These are phyloP conservation scores for Acanthaster planci DNA, from an alignment of 35 echinoderm and acorn worm species.

Conservation along the genomic window DNA sequence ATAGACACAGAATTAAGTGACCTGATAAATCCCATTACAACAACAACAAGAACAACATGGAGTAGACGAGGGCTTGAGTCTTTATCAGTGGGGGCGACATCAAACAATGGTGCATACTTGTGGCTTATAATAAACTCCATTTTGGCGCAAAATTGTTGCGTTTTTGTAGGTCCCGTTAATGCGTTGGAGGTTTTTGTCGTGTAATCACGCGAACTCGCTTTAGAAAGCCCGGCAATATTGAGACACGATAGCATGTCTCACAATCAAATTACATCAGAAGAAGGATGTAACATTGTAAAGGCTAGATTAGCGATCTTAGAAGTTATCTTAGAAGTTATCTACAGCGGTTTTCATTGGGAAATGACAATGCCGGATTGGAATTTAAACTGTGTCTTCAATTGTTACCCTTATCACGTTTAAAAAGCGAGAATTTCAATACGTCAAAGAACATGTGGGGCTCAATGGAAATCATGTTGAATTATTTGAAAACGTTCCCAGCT, in stretches of 20 bases:
- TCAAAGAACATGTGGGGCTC: not conserved
- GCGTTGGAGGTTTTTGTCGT: constrained; percentile 7
- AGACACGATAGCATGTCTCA: not conserved
- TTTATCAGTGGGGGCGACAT: not conserved
- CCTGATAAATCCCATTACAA: not conserved
- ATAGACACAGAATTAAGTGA: not conserved
- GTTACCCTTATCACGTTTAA: constrained; percentile 13
- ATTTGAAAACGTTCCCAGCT: not conserved
- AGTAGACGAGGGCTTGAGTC: not conserved
- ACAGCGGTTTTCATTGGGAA: not conserved
- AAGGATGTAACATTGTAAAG: not conserved
- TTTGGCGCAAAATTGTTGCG: constrained; percentile 19
- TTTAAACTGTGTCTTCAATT: constrained; percentile 30
- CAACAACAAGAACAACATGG: constrained; percentile 9
- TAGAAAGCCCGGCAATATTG: not conserved
- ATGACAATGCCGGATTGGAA: not conserved
- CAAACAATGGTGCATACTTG: constrained; percentile 26
- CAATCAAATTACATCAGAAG: not conserved
- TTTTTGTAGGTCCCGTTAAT: constrained; percentile 14
- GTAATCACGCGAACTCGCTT: constrained; percentile 6
- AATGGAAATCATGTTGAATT: not conserved
- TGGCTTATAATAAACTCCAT: constrained; percentile 19
- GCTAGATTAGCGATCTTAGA: constrained; percentile 10
- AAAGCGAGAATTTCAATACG: not conserved
- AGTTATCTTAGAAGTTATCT: not conserved